Evolutionary conservation across 1,140 invertebrate species (phyloP), one percentile per base, ranked within the genome.

Genomic region (Tetramorium alpestre): DNA sequence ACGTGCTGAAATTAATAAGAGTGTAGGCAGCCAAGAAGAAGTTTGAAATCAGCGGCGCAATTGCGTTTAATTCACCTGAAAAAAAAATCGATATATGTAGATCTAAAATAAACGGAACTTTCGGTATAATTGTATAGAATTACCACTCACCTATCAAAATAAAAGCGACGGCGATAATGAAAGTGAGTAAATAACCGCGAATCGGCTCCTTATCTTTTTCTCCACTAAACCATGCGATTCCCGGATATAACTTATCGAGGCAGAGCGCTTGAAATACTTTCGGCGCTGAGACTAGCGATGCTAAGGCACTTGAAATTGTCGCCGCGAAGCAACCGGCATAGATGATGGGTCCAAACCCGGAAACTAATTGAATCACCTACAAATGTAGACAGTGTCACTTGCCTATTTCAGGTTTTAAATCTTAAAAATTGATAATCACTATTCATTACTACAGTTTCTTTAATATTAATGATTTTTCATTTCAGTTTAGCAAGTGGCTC

Each of bases 1-100:
- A 99, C 67, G 98, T 99, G 73, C 98, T 98, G 94, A 99, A 99
- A 96, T 99, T 99, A 87, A 99, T 99, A 38, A 99, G 96, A 85
- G 98, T 98, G 93, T 99, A 99, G 7, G 99, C 98, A 88, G 99
- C 99, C 91, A 99, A 96, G 95, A 99, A 99, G 95, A 99, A 99
- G 94, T 99, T 99, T 28, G 99, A 99, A 88, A 99, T 99, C 73
- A 99, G 96, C 6, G 99, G 99, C 47, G 99, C 99, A 88, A 99
- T 99, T 51, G 97, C 95, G 94, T 99, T 99, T 49, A 99, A 94
- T 92, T 99, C 97, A 91, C 98, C 98, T 97, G 28, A 33, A 95
- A 89, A 94, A 95, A 87, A 94, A 91, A 10, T 58, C 2, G 41
- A 60, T 38, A 56, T 58, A 28, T 18, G 18, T 54, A 54, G 4